Base-by-base conservation (phyloP, 2,888 invertebrate genomes). In the Tribolium freemani region DNA sequence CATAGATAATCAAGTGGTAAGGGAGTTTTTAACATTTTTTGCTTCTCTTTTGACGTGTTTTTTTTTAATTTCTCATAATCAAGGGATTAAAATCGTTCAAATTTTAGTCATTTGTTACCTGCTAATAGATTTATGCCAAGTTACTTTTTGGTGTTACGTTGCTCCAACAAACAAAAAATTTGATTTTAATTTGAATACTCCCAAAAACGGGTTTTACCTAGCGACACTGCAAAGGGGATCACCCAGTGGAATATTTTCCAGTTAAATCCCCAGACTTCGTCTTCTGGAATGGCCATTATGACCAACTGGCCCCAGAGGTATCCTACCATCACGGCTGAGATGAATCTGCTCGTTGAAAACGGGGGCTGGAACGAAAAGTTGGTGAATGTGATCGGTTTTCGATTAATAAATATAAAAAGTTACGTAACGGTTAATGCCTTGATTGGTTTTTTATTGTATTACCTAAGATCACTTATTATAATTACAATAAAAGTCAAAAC, bases 231-330 rank as follows among this genome's bases (percentile, higher is more conserved):
- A 1, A 93, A 75, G 0, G 96, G 96, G 69, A 94, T 90, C 0
- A 93, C 83, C 84, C 92, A 89, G 75, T 93, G 91, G 38, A 82
- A 76, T 79, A 91, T 92, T 72, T 89, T 90, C 85, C 93, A 91
- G 81, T 92, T 92, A 54, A 93, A 88, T 9, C 93, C 94, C 79
- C 86, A 89, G 21, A 95, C 86, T 74, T 92, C 89, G 31, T 94
- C 93, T 57, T 92, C 88, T 0, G 96, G 96, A 72, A 96, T 91
- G 0, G 96, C 95, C 71, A 91, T 88, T 84, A 91, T 88, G 76
- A 92, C 87, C 75, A 96, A 87, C 82, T 93, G 93, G 0, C 93
- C 94, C 91, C 95, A 95, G 0, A 95, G 88, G 84, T 94, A 95
- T 1, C 93, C 93, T 10, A 95, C 92, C 87, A 93, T 89, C 63